Base-by-base conservation (phyloP, 2,113 vertebrate genomes). In the Ceuthmochares aereus region DNA sequence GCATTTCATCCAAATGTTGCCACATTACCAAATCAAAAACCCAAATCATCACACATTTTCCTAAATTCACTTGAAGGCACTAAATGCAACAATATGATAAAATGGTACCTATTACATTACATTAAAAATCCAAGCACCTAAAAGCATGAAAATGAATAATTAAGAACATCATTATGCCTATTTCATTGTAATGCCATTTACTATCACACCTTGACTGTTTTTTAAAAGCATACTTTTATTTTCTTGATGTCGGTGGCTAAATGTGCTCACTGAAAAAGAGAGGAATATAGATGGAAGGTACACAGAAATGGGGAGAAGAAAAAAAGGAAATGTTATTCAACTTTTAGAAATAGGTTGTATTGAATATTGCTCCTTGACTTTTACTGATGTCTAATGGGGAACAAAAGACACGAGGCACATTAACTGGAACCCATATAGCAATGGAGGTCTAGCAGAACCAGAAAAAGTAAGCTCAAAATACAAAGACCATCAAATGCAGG, bases 141-240 rank as follows among this genome's bases (percentile, higher is more conserved):
- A 96, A 95, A 95, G 94, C 91, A 95, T 60, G 66, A 84, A 91
- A 91, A 96, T 95, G 3, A 97, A 95, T 95, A 89, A 97, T 95
- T 97, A 87, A 95, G 56, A 81, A 74, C 52, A 89, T 75, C 77
- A 70, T 87, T 93, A 81, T 2, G 8, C 40, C 52, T 68, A 17
- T 87, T 97, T 92, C 80, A 92, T 60, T 56, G 40, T 62, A 90
- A 75, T 1, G 5, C 56, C 91, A 91, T 89, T 96, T 94, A 87
- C 80, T 94, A 73, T 79, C 91, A 92, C 34, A 90, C n/a, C 84
- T 87, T 74, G 47, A 60, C 70, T 95, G 60, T 67, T 92, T 93
- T 72, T 56, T 92, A 91, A 91, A 87, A 1, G 9, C 27, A 37
- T 47, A 16, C 92, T 89, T 86, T 95, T 94, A 56, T 59, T 95